phyloP scores from a whole-genome alignment of 2,888 invertebrate genomes.

The Netelia melanura region DNA sequence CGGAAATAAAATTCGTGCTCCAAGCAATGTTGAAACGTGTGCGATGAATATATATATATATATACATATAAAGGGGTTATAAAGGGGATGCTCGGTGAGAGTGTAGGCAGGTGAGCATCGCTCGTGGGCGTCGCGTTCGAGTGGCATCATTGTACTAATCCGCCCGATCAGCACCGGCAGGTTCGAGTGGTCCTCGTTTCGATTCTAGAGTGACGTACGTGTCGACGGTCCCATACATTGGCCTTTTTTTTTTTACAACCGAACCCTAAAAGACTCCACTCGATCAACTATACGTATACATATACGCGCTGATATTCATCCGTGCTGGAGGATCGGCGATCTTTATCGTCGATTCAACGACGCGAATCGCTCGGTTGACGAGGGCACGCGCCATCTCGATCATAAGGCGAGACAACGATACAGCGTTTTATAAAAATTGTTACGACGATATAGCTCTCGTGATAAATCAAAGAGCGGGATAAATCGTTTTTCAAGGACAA shows the following conservation, averaged over 20 bases:
- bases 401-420: background rate
- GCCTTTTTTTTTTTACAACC: conserved; percentile 11
- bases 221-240: conserved; percentile 35
- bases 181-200: conserved; percentile 75
- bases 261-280: conserved; percentile 27
- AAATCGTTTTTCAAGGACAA: no score
- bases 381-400: conserved; percentile 39
- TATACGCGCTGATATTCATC: conserved; percentile 18
- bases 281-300: background rate
- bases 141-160: conserved; percentile 78
- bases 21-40: background rate
- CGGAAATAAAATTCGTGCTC: conserved; percentile 23
- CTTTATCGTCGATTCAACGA: conserved; percentile 55
- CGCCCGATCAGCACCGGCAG: conserved; percentile 80
- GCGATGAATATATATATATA: conserved; percentile 1
- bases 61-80: background rate
- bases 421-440: background rate
- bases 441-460: background rate
- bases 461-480: background rate
- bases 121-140: conserved; percentile 58
- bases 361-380: conserved; percentile 40
- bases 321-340: conserved; percentile 57
- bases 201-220: conserved; percentile 56
- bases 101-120: conserved; percentile 82
- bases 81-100: conserved; percentile 63